A percentile compares a stretch with the other conserved stretches of the same genome.
Evolutionary conservation across 92 coral and sea anemone genomes (phyloP).

Genomic region (Plumapathes pennacea): DNA sequence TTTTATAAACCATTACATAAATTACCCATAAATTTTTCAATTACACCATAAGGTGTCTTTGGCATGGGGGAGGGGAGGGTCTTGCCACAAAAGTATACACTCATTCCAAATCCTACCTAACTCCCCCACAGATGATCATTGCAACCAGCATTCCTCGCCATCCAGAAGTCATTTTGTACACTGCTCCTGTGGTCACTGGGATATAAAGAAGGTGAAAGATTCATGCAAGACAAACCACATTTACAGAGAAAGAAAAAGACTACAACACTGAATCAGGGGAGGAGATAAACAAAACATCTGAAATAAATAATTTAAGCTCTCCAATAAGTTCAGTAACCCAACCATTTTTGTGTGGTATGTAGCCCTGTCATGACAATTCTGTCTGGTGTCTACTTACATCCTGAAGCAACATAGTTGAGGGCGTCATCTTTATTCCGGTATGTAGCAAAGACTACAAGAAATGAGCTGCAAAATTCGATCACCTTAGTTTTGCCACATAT

Average conservation of each 20-base stretch:
- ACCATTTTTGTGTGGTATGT: neutral
- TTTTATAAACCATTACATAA: no score
- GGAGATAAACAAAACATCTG: neutral
- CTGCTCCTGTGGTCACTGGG: conserved; percentile 83
- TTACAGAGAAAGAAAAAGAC: no score
- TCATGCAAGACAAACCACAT: no score
- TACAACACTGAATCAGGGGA: neutral
- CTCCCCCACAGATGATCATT: conserved; percentile 67
- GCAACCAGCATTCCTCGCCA: conserved; percentile 86
- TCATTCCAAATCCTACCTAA: conserved; percentile 47
- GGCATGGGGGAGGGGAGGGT: no score
- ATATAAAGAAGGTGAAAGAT: no score
- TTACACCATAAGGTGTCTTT: no score
- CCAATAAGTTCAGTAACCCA: neutral
- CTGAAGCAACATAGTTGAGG: conserved; percentile 80
- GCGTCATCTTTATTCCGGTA: conserved; percentile 91
- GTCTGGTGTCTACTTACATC: conserved; percentile 39
- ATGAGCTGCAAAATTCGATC: conserved; percentile 34
- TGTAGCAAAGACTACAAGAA: conserved; percentile 53
- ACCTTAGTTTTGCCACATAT: neutral
- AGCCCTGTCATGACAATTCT: neutral
- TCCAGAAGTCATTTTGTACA: conserved; percentile 85
- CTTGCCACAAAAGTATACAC: no score
- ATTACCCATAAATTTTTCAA: no score
- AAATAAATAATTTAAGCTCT: neutral